Base-by-base conservation (phyloP, 30 jellyfish, hydroid and myxozoan genomes). In the Mastigias papua region DNA sequence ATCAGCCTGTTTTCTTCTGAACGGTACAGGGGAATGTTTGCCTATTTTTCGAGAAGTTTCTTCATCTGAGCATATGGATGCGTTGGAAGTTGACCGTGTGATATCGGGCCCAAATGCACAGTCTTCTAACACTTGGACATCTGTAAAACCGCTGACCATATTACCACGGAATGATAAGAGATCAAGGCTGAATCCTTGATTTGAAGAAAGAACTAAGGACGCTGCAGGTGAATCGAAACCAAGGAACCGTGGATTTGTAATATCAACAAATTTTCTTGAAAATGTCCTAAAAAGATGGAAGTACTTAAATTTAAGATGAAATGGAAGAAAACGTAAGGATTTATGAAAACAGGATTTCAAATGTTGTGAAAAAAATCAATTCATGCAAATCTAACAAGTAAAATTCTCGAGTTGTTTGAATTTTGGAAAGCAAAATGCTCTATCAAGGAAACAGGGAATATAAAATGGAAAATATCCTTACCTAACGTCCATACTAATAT, bases 11-110 rank as follows among this genome's bases (percentile, higher is more conserved):
- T 79, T 88, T 49, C 92, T 50, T 69, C 96, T 54, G 27, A 75
- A 75, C 32, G 86, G 75, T 10, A 88, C 92, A 0, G 96, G 96
- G 0, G 96, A 88, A 29, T 86, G 92, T 63, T 77, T 85, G 5
- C 96, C 97, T 58, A 95, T 95, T 30, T 65, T 87, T 30, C 92
- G 93, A 35, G 98, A 89, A 34, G 99, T 95, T 81, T 95, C 99
- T 69, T 95, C 99, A 69, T 95, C 99, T 22, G 99, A 89, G 69
- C 95, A 76, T n/a, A 95, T 95, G 0, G 99, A 95, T 50, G 77
- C 95, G 73, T 78, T 85, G 22, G 99, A 95, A 5, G 97, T 29
- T 20, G 98, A 80, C 51, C 96, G 95, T 15, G 61, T 70, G 19
- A 83, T 73, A 63, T 71, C 94, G 6, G 82, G 88, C 19, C 94